phyloP scores from a whole-genome alignment of 2,888 invertebrate genomes.

The Lathronympha strigana region DNA sequence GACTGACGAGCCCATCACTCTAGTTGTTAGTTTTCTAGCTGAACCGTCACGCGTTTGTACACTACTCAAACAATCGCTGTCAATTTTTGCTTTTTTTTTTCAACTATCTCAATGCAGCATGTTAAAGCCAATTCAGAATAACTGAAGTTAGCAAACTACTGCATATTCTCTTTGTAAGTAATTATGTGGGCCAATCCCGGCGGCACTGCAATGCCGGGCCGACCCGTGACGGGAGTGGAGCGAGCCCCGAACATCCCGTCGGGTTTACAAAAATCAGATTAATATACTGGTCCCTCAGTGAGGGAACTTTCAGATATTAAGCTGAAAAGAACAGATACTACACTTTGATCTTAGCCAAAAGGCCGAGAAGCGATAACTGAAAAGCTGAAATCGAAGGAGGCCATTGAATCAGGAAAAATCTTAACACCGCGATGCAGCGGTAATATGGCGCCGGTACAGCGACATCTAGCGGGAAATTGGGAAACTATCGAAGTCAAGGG shows the following conservation, averaged over 20 bases:
- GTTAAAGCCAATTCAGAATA: too few species aligned
- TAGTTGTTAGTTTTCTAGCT: too few species aligned
- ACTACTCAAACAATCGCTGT: too few species aligned
- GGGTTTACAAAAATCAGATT: constrained; percentile 23
- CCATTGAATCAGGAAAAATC: constrained; percentile 5
- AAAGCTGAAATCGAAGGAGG: not conserved
- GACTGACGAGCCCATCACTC: too few species aligned
- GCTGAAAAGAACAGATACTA: constrained; percentile 29
- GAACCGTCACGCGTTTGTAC: too few species aligned
- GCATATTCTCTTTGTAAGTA: not conserved
- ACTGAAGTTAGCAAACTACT: too few species aligned
- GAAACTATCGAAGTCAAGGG: too few species aligned
- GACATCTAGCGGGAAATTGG: constrained; percentile 17
- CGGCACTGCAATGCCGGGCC: constrained; percentile 32
- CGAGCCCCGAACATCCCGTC: constrained; percentile 20
- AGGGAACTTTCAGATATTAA: constrained; percentile 27
- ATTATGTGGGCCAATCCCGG: constrained; percentile 24
- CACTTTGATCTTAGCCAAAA: constrained; percentile 30
- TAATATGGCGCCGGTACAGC: constrained; percentile 7
- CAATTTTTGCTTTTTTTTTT: too few species aligned
- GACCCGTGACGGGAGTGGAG: constrained; percentile 30
- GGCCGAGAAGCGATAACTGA: constrained; percentile 14
- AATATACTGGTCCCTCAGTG: constrained; percentile 32
- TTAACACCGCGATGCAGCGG: constrained; percentile 17
- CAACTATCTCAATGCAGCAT: too few species aligned